Evolutionary conservation across 1,140 invertebrate genomes (phyloP).

Genomic region (Drosophila orosa): DNA sequence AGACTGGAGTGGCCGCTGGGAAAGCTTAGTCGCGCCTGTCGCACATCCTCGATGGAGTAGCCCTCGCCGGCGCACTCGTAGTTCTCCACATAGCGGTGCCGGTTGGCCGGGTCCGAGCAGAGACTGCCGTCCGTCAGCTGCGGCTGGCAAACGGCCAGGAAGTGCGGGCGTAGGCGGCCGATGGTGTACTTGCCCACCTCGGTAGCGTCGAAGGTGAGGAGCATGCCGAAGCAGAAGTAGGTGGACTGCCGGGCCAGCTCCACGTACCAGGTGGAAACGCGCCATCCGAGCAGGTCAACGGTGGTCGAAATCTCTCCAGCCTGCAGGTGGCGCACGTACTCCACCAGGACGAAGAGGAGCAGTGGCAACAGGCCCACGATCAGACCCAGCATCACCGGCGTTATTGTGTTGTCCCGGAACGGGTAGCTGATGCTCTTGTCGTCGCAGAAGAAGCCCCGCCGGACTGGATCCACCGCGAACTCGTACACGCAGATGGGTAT

Average conservation of each 20-base stretch:
- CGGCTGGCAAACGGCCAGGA: constrained; percentile 90
- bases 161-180: constrained; percentile 96
- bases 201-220: constrained; percentile 91
- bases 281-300: constrained; percentile 51
- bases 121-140: constrained; percentile 85
- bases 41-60: constrained; percentile 85
- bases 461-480: constrained; percentile 90
- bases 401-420: constrained; percentile 91
- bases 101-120: constrained; percentile 86
- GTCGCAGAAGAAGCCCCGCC: constrained; percentile 97
- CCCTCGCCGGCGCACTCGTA: constrained; percentile 87
- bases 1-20: constrained; percentile 93
- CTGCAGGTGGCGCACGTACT: constrained; percentile 55
- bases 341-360: constrained; percentile 59
- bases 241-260: constrained; percentile 88
- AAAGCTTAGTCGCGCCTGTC: constrained; percentile 91
- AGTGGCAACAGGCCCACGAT: constrained; percentile 87
- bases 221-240: constrained; percentile 92
- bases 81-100: constrained; percentile 87
- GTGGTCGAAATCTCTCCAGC: constrained; percentile 41
- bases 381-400: constrained; percentile 90
- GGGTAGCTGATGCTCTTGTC: constrained; percentile 96
- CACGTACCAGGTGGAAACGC: constrained; percentile 88
- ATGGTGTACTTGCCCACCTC: constrained; percentile 96
- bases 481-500: constrained; percentile 89